Conservation (phyloP, 2,888 invertebrate genomes). For the Blastobasis lacticolella region DNA sequence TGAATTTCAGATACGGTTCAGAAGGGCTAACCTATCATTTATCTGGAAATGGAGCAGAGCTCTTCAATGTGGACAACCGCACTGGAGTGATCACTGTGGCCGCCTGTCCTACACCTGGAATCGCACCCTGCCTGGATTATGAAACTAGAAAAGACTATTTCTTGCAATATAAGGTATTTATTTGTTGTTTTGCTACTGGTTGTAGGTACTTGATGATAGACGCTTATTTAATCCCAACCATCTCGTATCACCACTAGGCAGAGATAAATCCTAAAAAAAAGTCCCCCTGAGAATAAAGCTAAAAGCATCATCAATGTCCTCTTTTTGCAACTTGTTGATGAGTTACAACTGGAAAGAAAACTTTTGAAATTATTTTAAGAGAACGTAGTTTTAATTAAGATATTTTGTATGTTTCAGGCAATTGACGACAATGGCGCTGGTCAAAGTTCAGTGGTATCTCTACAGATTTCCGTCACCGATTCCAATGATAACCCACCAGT, state of each 20-base stretch:
- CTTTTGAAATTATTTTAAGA: too few species aligned
- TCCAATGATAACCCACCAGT: constrained; percentile 92
- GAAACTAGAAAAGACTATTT: constrained; percentile 88
- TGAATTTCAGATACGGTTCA: constrained; percentile 78
- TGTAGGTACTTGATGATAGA: too few species aligned
- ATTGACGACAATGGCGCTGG: constrained; percentile 89
- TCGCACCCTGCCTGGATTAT: constrained; percentile 85
- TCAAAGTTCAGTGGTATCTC: constrained; percentile 83
- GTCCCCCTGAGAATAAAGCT: too few species aligned
- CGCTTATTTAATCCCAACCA: too few species aligned
- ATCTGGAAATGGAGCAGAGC: constrained; percentile 86
- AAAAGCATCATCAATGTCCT: too few species aligned
- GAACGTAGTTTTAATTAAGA: too few species aligned
- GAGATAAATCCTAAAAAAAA: too few species aligned
- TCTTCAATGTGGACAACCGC: constrained; percentile 84
- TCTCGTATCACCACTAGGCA: too few species aligned
- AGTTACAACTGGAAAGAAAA: too few species aligned
- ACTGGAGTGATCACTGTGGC: constrained; percentile 89
- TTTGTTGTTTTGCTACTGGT: background rate
- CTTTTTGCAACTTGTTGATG: too few species aligned
- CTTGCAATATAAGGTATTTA: constrained; percentile 83
- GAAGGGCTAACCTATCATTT: constrained; percentile 89
- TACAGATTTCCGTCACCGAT: constrained; percentile 86
- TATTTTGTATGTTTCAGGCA: constrained; percentile 68
- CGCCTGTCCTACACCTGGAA: constrained; percentile 79